Evolutionary conservation across 2,797 vertebrate genomes (phyloP), one percentile per base, ranked within the genome.

Genomic region (Bradypodion pumilum): DNA sequence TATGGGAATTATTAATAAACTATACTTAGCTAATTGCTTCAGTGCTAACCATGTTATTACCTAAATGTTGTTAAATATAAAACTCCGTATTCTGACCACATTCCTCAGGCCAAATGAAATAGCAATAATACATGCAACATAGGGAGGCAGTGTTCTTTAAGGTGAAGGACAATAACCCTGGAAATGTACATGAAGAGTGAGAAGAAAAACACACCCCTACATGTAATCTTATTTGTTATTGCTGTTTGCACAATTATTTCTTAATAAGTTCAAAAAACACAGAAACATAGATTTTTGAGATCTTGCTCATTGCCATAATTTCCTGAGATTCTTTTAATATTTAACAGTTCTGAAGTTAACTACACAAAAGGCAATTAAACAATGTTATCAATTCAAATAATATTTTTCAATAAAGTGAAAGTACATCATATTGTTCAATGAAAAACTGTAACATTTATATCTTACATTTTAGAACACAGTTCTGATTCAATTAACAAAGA

Each of bases 141-240:
- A 90, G 87, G 84, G 87, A 94, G 91, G 87, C 92, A 88, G 44
- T 78, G 90, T 88, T 95, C 91, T 94, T 89, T 92, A 90, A 94
- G 92, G 94, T 89, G 92, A 81, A 89, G 91, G 95, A 95, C 94
- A 95, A 94, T 91, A 93, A 92, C 91, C 91, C 89, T 94, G 92
- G 93, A 90, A 78, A 89, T 40, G 88, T 82, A 90, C 59, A 83
- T 85, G 87, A 81, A 74, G 73, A 44, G 25, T 72, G 46, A 13
- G 78, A 89, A 82, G 0, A 78, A 49, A 81, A 70, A 74, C 35
- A 81, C 15, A 13, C 78, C 85, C 81, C 83, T 70, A 86, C 74
- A 85, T 85, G 81, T 83, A 86, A 81, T 10, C 63, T 86, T 91
- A 25, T 12, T 42, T 10, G 46, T 86, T 91, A 25, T 1, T 42